A percentile compares a stretch with the other conserved stretches of the same genome.
These are phyloP conservation scores for Rotaria sp. DNA, from an alignment of 2,888 invertebrate species.

Conservation along the genomic window DNA sequence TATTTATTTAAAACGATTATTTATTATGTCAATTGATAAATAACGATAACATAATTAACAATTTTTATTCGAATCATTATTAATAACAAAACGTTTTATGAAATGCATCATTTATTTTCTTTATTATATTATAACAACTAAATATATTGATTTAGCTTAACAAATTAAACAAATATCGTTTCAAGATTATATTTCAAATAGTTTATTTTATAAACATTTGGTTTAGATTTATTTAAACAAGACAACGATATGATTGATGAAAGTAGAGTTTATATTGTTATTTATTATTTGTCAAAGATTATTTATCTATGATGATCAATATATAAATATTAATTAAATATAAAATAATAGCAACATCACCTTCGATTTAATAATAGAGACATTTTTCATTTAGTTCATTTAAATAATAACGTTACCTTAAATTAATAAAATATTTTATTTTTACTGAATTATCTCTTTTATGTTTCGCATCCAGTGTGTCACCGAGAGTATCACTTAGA, in stretches of 20 bases:
- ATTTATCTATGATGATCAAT: neutral
- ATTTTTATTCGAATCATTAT: neutral
- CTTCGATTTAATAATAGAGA: neutral
- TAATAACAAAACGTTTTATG: neutral
- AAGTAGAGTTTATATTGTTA: neutral
- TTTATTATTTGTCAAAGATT: slow-evolving; percentile 12
- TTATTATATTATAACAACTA: slow-evolving; percentile 24
- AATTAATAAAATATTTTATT: too few relatives aligned
- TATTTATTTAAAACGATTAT: slow-evolving; percentile 5
- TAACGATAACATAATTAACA: neutral
- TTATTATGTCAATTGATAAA: slow-evolving; percentile 16
- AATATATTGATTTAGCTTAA: neutral
- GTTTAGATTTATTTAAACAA: neutral
- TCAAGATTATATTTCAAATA: neutral
- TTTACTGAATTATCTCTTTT: too few relatives aligned
- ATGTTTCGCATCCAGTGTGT: too few relatives aligned
- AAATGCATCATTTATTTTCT: slow-evolving; percentile 16
- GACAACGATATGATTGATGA: slow-evolving; percentile 5
- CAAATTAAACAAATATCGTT: slow-evolving; percentile 19
- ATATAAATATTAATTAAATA: neutral
- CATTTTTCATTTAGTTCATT: too few relatives aligned
- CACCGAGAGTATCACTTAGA: too few relatives aligned
- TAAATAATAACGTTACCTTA: too few relatives aligned
- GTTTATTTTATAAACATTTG: neutral
- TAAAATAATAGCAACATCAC: neutral